Evolutionary conservation across 1,140 invertebrate genomes (phyloP).

Genomic region (honey bee (Apis mellifera)): Amel_HAv3.1 CM009932.2:12242001-12242500

Average conservation of each 20-base stretch:
- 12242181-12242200: constrained; percentile 37
- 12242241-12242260: constrained; percentile 26
- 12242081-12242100: constrained; percentile 17
- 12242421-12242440: neutral
- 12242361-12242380: neutral
- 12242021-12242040: constrained; percentile 13
- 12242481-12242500: neutral
- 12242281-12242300: neutral
- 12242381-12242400: neutral
- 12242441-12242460: neutral
- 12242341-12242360: neutral
- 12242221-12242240: constrained; percentile 55
- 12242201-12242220: constrained; percentile 52
- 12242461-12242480: neutral
- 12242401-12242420: neutral
- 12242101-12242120: constrained; percentile 44
- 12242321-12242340: constrained; percentile 1
- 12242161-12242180: constrained; percentile 60
- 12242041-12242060: neutral
- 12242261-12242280: constrained; percentile 4
- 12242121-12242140: constrained; percentile 52
- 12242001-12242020: neutral
- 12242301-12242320: neutral
- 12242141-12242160: constrained; percentile 22
- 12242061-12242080: constrained; percentile 15